phyloP scores from a whole-genome alignment of 2,797 vertebrate species.

The Dendrocincla tyrannina region DNA sequence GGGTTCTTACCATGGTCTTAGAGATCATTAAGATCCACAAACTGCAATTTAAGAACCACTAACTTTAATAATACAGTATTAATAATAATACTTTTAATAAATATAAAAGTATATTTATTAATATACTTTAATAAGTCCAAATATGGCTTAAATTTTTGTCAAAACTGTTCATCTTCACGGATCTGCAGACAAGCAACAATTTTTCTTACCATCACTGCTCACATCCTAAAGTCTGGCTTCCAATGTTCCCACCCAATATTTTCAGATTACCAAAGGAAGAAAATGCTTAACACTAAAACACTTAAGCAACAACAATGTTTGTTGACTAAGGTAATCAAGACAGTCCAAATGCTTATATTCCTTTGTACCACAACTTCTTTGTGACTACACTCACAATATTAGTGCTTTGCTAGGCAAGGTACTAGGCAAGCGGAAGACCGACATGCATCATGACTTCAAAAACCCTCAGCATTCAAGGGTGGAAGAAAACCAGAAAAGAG shows the following conservation, averaged over 20 bases:
- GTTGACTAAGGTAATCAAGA: neutral
- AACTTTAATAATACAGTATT: neutral
- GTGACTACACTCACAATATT: neutral
- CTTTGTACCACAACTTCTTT: neutral
- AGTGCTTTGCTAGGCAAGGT: neutral
- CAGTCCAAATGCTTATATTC: neutral
- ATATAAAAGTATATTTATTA: too few species aligned
- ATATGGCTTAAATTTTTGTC: neutral
- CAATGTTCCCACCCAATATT: neutral
- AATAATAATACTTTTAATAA: too few species aligned
- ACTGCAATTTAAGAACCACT: neutral
- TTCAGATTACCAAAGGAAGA: neutral
- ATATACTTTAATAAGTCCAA: neutral
- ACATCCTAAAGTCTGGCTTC: neutral
- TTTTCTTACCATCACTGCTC: neutral
- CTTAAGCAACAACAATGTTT: neutral
- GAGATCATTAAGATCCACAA: neutral
- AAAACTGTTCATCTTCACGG: neutral
- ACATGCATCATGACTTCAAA: neutral
- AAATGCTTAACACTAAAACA: neutral
- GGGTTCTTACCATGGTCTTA: neutral
- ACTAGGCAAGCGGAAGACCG: neutral
- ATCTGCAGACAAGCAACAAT: neutral
- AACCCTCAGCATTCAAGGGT: neutral
- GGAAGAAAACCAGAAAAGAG: neutral